Evolutionary conservation across 2,113 vertebrate species (phyloP).

Genomic region (Anhinga rufa): DNA sequence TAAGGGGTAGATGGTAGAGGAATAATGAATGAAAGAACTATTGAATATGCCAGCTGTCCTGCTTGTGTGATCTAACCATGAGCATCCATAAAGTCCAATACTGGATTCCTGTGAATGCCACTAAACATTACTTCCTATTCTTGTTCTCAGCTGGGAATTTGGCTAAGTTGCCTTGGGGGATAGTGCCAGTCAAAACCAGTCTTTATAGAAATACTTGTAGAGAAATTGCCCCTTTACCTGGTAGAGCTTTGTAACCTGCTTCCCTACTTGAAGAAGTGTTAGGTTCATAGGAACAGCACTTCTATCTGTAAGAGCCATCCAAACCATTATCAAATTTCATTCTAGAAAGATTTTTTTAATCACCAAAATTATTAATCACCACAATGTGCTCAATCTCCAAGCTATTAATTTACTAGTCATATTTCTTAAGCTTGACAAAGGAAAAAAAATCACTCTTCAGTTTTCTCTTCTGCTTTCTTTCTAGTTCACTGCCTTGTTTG

Average conservation of each 20-base stretch:
- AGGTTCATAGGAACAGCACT: neutral
- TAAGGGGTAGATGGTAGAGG: neutral
- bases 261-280: neutral
- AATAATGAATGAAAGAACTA: neutral
- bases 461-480: neutral
- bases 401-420: neutral
- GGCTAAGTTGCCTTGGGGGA: neutral
- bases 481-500: neutral
- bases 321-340: neutral
- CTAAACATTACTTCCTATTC: neutral
- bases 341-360: neutral
- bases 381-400: neutral
- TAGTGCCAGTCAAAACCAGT: neutral
- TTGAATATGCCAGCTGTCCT: neutral
- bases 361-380: neutral
- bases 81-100: neutral
- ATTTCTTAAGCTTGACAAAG: neutral
- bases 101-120: neutral
- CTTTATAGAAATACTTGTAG: neutral
- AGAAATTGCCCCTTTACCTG: neutral
- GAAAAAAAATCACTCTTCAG: neutral
- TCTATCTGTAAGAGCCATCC: neutral
- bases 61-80: neutral
- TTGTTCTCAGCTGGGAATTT: neutral
- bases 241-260: neutral